A percentile compares a stretch with the other conserved stretches of the same genome.
phyloP scores from a whole-genome alignment of 2,113 vertebrate species.

The Piliocolobus tephrosceles region DNA sequence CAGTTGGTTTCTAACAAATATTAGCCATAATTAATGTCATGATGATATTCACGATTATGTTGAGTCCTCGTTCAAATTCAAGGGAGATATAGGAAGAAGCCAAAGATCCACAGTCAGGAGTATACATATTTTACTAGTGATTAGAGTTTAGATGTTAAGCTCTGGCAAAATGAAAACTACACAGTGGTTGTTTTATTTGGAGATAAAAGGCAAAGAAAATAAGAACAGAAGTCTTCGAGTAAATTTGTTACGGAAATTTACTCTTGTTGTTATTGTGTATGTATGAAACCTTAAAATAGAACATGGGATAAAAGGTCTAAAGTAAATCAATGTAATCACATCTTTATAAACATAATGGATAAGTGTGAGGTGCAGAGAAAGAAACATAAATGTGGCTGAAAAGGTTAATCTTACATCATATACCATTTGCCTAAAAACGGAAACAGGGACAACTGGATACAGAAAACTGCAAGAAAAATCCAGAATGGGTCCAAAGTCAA shows the following conservation, averaged over 20 bases:
- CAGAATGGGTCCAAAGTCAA: background rate
- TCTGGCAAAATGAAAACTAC: conserved; percentile 18
- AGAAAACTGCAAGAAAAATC: background rate
- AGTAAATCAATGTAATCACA: background rate
- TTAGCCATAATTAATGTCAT: background rate
- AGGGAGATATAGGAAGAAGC: background rate
- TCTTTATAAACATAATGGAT: background rate
- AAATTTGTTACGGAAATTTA: conserved; percentile 8
- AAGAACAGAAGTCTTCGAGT: conserved; percentile 32
- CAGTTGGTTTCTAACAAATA: background rate
- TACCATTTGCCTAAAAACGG: background rate
- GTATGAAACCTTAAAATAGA: background rate
- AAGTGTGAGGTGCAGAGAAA: background rate
- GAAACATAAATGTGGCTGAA: background rate
- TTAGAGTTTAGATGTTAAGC: background rate
- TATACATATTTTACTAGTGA: background rate
- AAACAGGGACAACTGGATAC: background rate
- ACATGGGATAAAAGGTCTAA: background rate
- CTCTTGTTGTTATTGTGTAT: background rate
- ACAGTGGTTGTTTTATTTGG: background rate
- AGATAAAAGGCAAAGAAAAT: conserved; percentile 51
- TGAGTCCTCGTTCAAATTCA: conserved; percentile 32
- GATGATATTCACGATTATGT: background rate
- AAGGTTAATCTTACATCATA: background rate
- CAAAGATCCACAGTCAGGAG: background rate